Evolutionary conservation across 2,797 vertebrate genomes (phyloP).

Genomic region (Acrossocheilus fasciatus): DNA sequence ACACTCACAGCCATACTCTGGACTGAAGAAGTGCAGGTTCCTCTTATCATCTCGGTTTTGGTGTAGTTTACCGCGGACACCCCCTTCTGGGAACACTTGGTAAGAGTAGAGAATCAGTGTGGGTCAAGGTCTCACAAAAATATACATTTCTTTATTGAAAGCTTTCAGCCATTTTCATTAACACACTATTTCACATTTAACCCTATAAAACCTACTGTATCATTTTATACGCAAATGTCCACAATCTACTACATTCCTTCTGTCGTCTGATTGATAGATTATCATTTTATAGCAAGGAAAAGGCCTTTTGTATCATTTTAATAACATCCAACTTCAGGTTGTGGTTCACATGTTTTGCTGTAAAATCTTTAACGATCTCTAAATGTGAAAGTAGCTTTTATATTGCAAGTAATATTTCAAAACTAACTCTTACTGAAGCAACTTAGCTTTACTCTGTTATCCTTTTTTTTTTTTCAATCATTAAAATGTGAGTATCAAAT

Average conservation of each 20-base stretch:
- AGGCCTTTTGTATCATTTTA: neutral
- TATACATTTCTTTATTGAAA: neutral
- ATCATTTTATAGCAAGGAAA: neutral
- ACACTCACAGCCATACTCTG: constrained; percentile 85
- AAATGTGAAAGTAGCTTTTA: neutral
- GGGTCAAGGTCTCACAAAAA: neutral
- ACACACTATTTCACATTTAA: neutral
- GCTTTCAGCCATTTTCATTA: neutral
- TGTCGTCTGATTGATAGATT: neutral
- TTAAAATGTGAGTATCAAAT: no score
- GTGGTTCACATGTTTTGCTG: neutral
- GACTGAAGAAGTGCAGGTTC: constrained; percentile 96
- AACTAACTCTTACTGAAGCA: neutral
- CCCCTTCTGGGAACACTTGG: constrained; percentile 90
- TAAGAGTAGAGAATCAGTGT: neutral
- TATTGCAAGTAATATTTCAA: neutral
- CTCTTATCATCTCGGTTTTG: constrained; percentile 94
- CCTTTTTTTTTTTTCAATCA: no score
- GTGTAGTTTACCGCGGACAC: constrained; percentile 95
- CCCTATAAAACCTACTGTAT: neutral
- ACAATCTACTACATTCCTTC: neutral
- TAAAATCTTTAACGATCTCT: neutral
- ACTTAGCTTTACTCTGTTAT: neutral
- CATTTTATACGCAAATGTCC: neutral
- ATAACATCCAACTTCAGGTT: neutral